Evolutionary conservation across 1,140 invertebrate genomes (phyloP).

Genomic region (Trichogramma pretiosum): DNA sequence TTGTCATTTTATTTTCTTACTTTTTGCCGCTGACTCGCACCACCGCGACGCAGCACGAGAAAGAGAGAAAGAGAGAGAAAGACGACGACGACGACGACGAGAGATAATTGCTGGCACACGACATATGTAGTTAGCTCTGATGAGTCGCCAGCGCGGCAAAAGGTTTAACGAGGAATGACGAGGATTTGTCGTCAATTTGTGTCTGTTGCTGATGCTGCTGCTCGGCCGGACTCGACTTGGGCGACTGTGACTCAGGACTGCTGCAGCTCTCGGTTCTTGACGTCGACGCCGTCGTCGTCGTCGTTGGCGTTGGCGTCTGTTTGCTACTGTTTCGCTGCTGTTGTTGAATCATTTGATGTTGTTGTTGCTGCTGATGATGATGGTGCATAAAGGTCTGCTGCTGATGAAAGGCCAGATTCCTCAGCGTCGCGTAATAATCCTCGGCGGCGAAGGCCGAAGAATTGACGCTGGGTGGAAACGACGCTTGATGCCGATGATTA

Average conservation of each 20-base stretch:
- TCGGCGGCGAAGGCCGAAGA: conserved; percentile 30
- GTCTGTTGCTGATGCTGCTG: conserved; percentile 22
- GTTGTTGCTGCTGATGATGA: not conserved
- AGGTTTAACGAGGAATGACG: conserved; percentile 32
- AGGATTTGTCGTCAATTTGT: conserved; percentile 16
- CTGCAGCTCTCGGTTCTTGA: no score
- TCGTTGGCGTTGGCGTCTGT: conserved; percentile 28
- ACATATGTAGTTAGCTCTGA: no score
- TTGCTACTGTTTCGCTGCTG: conserved; percentile 32
- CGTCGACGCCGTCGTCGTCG: conserved; percentile 42
- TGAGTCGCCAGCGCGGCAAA: conserved; percentile 41
- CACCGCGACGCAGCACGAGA: no score
- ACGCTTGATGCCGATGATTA: no score
- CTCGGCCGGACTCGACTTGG: conserved; percentile 25
- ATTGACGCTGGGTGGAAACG: conserved; percentile 18
- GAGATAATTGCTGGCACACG: no score
- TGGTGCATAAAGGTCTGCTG: conserved; percentile 25
- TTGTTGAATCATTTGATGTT: conserved; percentile 9
- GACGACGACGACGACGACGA: no score
- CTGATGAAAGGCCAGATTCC: conserved; percentile 39
- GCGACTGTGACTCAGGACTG: conserved; percentile 45
- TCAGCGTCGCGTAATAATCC: conserved; percentile 46
- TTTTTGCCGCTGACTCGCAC: no score
- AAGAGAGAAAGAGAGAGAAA: no score
- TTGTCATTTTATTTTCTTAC: no score